Conservation (phyloP, 2,113 vertebrate species). For the Channa maculata region DNA sequence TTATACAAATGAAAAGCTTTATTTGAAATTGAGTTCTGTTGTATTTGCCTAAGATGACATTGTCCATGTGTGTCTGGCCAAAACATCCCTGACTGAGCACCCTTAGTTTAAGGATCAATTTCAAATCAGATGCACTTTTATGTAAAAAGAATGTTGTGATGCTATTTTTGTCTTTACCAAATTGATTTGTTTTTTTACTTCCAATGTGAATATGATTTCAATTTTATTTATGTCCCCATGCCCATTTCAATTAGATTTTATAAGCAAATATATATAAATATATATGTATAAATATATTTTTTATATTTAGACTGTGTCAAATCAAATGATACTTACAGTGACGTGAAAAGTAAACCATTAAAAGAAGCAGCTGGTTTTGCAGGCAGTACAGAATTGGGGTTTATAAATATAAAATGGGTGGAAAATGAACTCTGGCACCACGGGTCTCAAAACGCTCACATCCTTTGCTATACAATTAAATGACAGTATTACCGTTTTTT, state of each 20-base stretch:
- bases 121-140: constrained; percentile 92
- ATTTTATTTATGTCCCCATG: constrained; percentile 89
- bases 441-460: constrained; percentile 31
- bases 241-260: constrained; percentile 84
- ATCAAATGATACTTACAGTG: constrained; percentile 78
- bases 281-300: constrained; percentile 88
- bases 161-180: constrained; percentile 47
- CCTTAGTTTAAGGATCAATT: constrained; percentile 57
- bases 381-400: constrained; percentile 81
- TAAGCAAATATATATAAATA: constrained; percentile 87
- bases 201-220: constrained; percentile 86
- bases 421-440: constrained; percentile 75
- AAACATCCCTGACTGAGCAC: constrained; percentile 35
- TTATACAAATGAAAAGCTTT: constrained; percentile 20
- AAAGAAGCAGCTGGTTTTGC: constrained; percentile 98
- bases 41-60: background rate
- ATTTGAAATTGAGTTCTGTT: constrained; percentile 1
- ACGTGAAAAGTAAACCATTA: constrained; percentile 58
- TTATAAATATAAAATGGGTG: constrained; percentile 78
- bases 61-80: constrained; percentile 28
- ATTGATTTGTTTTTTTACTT: constrained; percentile 58
- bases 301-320: constrained; percentile 89
- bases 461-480: constrained; percentile 25
- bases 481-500: constrained; percentile 17
- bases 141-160: constrained; percentile 90